These are phyloP conservation scores for Enteromius unitaeniatus DNA, from an alignment of 2,797 vertebrate species.

Conservation along the genomic window DNA sequence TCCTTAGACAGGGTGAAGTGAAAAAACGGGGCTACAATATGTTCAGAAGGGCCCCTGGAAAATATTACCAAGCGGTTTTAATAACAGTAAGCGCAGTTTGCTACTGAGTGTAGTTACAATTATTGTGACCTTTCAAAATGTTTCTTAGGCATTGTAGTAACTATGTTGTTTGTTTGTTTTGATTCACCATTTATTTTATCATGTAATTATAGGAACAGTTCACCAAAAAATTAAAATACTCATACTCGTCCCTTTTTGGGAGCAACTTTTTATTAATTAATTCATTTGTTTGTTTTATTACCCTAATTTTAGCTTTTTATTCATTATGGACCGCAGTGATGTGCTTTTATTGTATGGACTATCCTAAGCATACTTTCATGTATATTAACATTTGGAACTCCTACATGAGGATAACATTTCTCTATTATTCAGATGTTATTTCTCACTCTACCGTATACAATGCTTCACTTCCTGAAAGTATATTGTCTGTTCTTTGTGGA, in stretches of 20 bases:
- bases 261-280: neutral
- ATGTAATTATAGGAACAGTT: conserved; percentile 28
- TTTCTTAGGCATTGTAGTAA: neutral
- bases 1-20: conserved; percentile 69
- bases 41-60: conserved; percentile 78
- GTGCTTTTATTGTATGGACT: neutral
- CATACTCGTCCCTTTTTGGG: neutral
- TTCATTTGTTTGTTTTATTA: neutral
- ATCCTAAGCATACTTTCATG: neutral
- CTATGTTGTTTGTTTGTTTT: neutral
- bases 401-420: neutral
- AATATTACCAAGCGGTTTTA: conserved; percentile 78
- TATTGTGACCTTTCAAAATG: conserved; percentile 68
- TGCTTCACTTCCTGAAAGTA: conserved; percentile 17
- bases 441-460: neutral
- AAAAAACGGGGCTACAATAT: conserved; percentile 73
- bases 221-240: neutral
- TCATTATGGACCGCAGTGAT: neutral
- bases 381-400: neutral
- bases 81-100: conserved; percentile 71
- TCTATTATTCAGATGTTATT: neutral
- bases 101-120: conserved; percentile 65
- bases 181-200: neutral
- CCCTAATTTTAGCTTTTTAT: neutral
- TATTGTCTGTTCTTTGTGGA: conserved; percentile 33